Percentiles rank a stretch among this genome's conserved stretches.
These are phyloP conservation scores for Pelvicachromis taeniatus DNA, from an alignment of 2,113 vertebrate genomes.

Conservation along the genomic window DNA sequence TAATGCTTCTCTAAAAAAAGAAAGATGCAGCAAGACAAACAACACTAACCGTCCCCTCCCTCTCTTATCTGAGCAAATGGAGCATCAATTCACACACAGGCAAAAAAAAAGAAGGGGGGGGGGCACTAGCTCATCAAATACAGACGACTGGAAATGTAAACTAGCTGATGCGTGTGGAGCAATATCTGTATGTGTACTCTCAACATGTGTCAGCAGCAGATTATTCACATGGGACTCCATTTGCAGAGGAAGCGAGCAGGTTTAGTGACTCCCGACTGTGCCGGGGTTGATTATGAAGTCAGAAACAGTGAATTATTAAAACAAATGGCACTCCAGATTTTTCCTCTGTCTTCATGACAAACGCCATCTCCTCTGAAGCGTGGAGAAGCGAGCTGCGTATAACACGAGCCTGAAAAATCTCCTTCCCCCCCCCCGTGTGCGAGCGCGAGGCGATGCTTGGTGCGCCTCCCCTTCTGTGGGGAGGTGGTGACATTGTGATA, in stretches of 20 bases:
- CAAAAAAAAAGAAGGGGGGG: background rate
- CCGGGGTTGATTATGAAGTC: slow-evolving; percentile 54
- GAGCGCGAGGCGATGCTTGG: background rate
- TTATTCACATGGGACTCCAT: slow-evolving; percentile 30
- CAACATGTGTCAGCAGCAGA: slow-evolving; percentile 37
- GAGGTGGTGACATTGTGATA: slow-evolving; percentile 7
- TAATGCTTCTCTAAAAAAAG: background rate
- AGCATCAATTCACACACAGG: slow-evolving; percentile 8
- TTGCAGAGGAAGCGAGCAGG: slow-evolving; percentile 9
- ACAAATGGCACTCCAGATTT: slow-evolving; percentile 65
- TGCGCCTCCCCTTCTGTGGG: background rate
- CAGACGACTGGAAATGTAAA: slow-evolving; percentile 32
- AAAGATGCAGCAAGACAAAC: background rate
- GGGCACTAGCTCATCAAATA: slow-evolving; percentile 35
- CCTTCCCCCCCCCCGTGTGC: background rate
- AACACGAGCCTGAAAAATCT: slow-evolving; percentile 43
- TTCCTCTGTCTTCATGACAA: slow-evolving; percentile 51
- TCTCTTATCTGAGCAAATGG: slow-evolving; percentile 37
- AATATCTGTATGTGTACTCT: slow-evolving; percentile 31
- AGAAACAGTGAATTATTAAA: slow-evolving; percentile 65
- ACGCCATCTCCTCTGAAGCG: slow-evolving; percentile 27
- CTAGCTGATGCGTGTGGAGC: slow-evolving; percentile 20
- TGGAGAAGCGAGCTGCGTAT: background rate
- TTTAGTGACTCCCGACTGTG: slow-evolving; percentile 36
- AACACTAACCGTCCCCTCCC: background rate